A percentile compares a stretch with the other conserved stretches of the same genome.
phyloP scores from a whole-genome alignment of 1,140 invertebrate genomes.

The Bacillus rossius region DNA sequence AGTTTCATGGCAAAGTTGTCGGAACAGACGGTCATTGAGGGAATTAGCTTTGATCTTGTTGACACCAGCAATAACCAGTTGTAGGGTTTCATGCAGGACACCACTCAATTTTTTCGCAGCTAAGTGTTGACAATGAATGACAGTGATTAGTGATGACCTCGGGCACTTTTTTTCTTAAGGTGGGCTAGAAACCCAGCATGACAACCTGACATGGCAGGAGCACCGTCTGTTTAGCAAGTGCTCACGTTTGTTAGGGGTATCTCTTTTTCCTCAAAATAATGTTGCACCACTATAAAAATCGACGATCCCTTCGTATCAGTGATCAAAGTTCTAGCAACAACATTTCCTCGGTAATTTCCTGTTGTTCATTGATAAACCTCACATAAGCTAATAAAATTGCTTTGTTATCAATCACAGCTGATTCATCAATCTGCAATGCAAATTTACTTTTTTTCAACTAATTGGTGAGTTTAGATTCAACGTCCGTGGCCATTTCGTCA shows the following conservation, averaged over 20 bases:
- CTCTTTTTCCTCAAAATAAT: conserved; percentile 11
- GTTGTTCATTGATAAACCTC: background rate
- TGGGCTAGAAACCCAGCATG: conserved; percentile 1
- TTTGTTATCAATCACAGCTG: too few relatives aligned
- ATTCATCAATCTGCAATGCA: too few relatives aligned
- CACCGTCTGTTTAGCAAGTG: background rate
- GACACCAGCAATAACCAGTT: conserved; percentile 2
- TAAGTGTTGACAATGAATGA: conserved; percentile 8
- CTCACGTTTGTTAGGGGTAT: conserved; percentile 3
- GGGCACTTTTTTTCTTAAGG: conserved; percentile 3
- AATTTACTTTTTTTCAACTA: too few relatives aligned
- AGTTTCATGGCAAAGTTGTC: conserved; percentile 9
- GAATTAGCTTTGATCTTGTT: conserved; percentile 9
- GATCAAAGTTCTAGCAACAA: conserved; percentile 3
- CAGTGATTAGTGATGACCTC: conserved; percentile 4
- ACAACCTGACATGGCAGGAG: background rate
- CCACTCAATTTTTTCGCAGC: conserved; percentile 5
- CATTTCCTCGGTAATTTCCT: conserved; percentile 10
- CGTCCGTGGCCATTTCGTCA: too few relatives aligned
- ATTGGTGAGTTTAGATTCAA: too few relatives aligned
- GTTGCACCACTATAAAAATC: conserved; percentile 10
- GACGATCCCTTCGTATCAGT: conserved; percentile 9
- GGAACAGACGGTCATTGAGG: conserved; percentile 5
- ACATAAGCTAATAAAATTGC: too few relatives aligned
- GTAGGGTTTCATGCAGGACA: conserved; percentile 5